Evolutionary conservation across 2,797 vertebrate species (phyloP).

Genomic region (Peromyscus eremicus): DNA sequence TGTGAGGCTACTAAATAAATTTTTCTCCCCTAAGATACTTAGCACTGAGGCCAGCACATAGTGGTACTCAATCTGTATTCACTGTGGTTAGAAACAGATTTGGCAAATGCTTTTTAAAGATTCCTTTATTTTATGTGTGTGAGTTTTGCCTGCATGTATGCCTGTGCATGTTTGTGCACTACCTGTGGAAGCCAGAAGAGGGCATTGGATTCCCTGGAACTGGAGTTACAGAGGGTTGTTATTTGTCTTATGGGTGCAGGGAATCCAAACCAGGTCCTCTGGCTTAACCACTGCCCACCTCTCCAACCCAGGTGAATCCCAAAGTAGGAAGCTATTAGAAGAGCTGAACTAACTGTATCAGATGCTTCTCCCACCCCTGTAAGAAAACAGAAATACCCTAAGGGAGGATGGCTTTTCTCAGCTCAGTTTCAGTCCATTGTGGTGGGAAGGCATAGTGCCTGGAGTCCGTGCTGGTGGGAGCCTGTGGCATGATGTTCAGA

Average conservation of each 20-base stretch:
- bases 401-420: background rate
- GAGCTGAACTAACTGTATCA: background rate
- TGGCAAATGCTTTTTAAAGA: background rate
- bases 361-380: background rate
- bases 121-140: background rate
- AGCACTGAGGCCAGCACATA: background rate
- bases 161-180: background rate
- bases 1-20: background rate
- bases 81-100: background rate
- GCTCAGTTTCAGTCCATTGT: background rate
- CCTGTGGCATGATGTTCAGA: background rate
- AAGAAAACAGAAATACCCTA: background rate
- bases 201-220: background rate
- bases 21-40: background rate
- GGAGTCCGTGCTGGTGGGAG: background rate
- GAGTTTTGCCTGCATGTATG: background rate
- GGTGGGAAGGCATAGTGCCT: background rate
- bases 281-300: background rate
- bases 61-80: background rate
- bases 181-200: background rate
- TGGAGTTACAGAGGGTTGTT: background rate
- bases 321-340: background rate
- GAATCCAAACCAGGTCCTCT: background rate
- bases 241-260: background rate
- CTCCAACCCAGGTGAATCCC: background rate